Conservation (phyloP, 1,140 invertebrate genomes). For the Drosophila chauvacae region DNA sequence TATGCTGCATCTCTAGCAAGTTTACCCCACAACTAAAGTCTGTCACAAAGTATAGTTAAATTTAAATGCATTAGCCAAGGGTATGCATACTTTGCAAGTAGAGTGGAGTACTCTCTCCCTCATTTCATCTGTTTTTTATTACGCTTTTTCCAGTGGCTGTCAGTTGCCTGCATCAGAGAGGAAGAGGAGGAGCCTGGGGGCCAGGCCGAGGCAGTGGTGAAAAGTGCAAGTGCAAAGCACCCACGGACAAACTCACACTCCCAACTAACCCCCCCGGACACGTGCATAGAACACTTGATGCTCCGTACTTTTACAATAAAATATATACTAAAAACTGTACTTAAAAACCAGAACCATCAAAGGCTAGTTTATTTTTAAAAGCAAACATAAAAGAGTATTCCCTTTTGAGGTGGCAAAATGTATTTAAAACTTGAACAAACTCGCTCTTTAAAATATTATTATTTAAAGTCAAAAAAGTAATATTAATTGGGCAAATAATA, state of each 20-base stretch:
- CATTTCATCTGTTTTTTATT: slow-evolving; percentile 20
- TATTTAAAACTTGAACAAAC: no score
- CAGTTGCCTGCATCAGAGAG: slow-evolving; percentile 4
- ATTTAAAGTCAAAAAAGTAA: neutral
- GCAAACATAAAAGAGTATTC: neutral
- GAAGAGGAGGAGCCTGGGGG: neutral
- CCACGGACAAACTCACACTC: slow-evolving; percentile 1
- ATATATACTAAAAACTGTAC: slow-evolving; percentile 4
- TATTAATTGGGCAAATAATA: neutral
- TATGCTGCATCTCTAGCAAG: neutral
- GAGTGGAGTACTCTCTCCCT: no score
- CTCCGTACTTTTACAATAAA: slow-evolving; percentile 7
- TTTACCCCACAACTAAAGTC: neutral
- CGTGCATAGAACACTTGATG: neutral
- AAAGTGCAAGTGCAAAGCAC: slow-evolving; percentile 20
- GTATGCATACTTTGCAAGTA: neutral
- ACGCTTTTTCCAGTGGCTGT: slow-evolving; percentile 1
- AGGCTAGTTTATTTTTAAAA: slow-evolving; percentile 1
- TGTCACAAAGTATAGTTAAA: neutral
- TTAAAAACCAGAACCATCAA: neutral
- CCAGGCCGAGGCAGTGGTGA: neutral
- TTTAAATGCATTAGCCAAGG: neutral
- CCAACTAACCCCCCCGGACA: neutral
- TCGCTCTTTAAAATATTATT: no score
- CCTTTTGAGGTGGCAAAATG: no score